Evolutionary conservation across 2,888 invertebrate genomes (phyloP), one percentile per base, ranked within the genome.

Genomic region (Pachymerium ferrugineum): DNA sequence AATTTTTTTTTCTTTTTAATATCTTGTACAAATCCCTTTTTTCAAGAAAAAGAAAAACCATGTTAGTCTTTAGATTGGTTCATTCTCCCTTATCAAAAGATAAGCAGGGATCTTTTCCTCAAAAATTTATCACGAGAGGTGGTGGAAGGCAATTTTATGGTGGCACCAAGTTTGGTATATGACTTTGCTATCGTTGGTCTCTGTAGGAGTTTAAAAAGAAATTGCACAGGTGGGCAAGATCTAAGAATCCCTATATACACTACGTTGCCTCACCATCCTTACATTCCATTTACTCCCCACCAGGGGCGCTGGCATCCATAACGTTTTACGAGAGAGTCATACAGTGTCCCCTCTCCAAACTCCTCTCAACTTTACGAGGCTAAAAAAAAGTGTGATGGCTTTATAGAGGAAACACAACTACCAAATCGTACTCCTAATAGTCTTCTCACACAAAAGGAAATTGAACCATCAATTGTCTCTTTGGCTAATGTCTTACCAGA

Each of bases 231-330:
- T 47, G 47, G 47, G 47, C 47, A 47, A 47, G 16, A 47, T 47
- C 47, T 47, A 47, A 47, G 47, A 16, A 47, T 47, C 47, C 38
- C 47, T 47, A 47, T 22, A 47, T n/a, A 47, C 47, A 16, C 47
- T n/a, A n/a, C n/a, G 14, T 6, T 22, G 1, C 47, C 47, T 22
- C 22, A 47, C 47, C 47, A 47, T 47, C 47, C 47, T 47, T 47
- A 47, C 47, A 47, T 47, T 47, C 47, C 47, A 47, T 47, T 47
- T 47, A 47, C 47, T 47, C 47, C 47, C 47, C 47, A 47, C 47
- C 47, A 47, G 47, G 47, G 47, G 47, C 47, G n/a, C 47, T n/a
- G n/a, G 47, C 47, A 47, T 47, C 47, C 47, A 47, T 47, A 47
- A 47, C 47, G 22, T 47, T 47, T 47, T 47, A 47, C 47, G 47